Base-by-base conservation (phyloP, 2,113 vertebrate genomes). In the Redunca redunca region DNA sequence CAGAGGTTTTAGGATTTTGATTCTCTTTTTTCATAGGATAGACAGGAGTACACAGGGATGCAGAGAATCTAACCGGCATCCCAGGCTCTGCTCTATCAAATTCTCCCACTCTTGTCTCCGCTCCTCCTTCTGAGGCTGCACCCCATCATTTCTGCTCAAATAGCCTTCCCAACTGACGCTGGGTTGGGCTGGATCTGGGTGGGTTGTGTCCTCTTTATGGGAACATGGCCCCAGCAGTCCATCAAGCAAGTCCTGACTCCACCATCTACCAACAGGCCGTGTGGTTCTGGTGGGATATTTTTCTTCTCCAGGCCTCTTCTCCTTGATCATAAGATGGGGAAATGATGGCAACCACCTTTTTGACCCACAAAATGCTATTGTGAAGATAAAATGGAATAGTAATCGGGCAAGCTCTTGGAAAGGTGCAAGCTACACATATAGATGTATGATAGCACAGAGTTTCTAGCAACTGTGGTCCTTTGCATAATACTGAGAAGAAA, bases 41-140 rank as follows among this genome's bases (percentile, higher is more conserved):
- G 25, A 6, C 12, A 50, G n/a, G 46, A 57, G 36, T 7, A 2
- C 12, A 3, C 4, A 0, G 3, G 2, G 6, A 2, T 77, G 6
- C 1, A 26, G 23, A 64, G 46, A 36, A 30, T 82, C 25, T 21
- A 36, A 43, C 21, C 4, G 7, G 9, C 15, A 26, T 2, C 5
- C 2, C 3, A 1, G 67, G 19, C 7, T 4, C 53, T 40, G 17
- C 71, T 94, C n/a, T 64, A 4, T 5, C 4, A 26, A 55, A 26
- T 57, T 14, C 36, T 84, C 62, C 16, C 43, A 30, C 26, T 21
- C 50, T 53, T 52, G 15, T 21, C 48, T 40, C 21, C 0, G 5
- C 43, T 19, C 85, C 67, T 60, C 58, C 57, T 53, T 23, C 21
- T 7, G 15, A 80, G 25, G 60, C 4, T 64, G 4, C 0, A 21